These are phyloP conservation scores for Drosophila ambigua DNA, from an alignment of 1,140 invertebrate genomes.

Conservation along the genomic window DNA sequence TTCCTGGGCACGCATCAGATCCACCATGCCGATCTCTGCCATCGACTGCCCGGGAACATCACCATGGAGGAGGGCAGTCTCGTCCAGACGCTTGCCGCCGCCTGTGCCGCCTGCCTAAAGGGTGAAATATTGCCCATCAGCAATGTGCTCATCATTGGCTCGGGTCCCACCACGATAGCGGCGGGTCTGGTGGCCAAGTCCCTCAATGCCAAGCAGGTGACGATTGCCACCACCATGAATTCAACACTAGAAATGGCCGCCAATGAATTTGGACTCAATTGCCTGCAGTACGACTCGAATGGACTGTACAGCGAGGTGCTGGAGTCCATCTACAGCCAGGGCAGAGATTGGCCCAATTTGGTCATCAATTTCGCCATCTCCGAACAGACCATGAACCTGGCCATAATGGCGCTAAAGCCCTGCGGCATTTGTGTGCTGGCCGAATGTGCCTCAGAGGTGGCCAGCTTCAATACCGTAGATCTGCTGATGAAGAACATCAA, in stretches of 20 bases:
- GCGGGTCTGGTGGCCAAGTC: conserved; percentile 62
- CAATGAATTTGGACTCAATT: conserved; percentile 47
- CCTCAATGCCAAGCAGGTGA: conserved; percentile 64
- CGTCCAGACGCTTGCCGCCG: conserved; percentile 64
- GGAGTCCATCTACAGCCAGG: conserved; percentile 47
- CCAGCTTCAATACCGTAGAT: conserved; percentile 71
- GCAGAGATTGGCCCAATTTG: conserved; percentile 63
- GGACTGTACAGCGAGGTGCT: conserved; percentile 51
- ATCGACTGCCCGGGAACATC: conserved; percentile 55
- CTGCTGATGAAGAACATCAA: conserved; percentile 77
- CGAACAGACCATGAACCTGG: conserved; percentile 70
- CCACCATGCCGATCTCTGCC: conserved; percentile 73
- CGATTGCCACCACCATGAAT: conserved; percentile 44
- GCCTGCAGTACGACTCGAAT: conserved; percentile 48
- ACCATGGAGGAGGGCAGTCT: conserved; percentile 64
- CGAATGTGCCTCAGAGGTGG: conserved; percentile 68
- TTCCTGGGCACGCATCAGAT: conserved; percentile 61
- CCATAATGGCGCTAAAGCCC: conserved; percentile 69
- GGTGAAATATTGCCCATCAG: conserved; percentile 59
- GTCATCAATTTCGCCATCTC: conserved; percentile 69
- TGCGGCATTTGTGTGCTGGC: conserved; percentile 66
- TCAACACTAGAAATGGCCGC: conserved; percentile 33
- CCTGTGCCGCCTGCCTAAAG: conserved; percentile 73
- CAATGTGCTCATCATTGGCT: conserved; percentile 68
- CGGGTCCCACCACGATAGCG: conserved; percentile 56